Base-by-base conservation (phyloP, 2,797 vertebrate genomes). In the Chromobotia macracanthus region DNA sequence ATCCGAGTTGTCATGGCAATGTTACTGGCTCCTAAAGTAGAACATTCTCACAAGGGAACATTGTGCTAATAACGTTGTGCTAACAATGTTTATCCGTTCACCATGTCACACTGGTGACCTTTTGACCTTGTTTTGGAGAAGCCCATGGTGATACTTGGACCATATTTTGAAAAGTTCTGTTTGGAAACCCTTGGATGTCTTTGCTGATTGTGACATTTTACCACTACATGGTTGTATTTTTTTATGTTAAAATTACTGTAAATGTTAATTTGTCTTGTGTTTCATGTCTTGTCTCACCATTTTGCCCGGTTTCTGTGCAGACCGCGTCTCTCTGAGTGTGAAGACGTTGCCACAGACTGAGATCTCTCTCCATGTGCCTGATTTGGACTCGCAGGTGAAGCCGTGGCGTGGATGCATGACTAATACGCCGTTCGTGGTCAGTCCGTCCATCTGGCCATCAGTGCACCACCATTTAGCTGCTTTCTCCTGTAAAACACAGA, bases 361-460 rank as follows among this genome's bases (percentile, higher is more conserved):
- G 89, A 99, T 96, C 87, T 99, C 97, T 87, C 96, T 94, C 97
- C 97, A 99, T 84, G 94, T 92, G 12, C 96, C 96, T 0, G 96
- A 95, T 72, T 92, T 95, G n/a, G 95, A 95, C 89, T 96, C 95
- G 87, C 95, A 94, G 21, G 90, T 95, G 90, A 98, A 98, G 63
- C 97, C 97, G 5, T 94, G 94, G 23, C 90, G 92, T 1, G 96
- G 96, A 84, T 95, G 95, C 96, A 97, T 98, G 80, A 99, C 95
- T 85, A 99, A 94, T 71, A 99, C 95, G 0, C 97, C 97, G 38
- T 99, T 99, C 50, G 97, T 99, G 81, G 97, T 99, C 77, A 99
- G 90, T 0, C 95, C 97, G n/a, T 99, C 97, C 97, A 99, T 98
- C 88, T 97, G 96, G 0, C 96, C 95, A 44, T 96, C 96, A 2